Evolutionary conservation across 2,888 invertebrate species (phyloP).

Genomic region (Loripinus fragilis): DNA sequence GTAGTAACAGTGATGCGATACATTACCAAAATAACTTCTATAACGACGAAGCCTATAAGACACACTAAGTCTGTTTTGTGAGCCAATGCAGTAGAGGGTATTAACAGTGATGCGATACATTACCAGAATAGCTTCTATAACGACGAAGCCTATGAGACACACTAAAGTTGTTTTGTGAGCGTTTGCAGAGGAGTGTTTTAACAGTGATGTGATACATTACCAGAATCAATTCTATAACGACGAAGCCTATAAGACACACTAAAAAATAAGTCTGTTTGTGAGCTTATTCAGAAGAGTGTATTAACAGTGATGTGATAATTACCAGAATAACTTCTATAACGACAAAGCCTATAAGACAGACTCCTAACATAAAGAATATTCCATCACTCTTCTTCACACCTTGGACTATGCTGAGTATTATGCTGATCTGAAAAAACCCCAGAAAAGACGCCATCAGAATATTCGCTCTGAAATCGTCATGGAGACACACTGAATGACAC

Average conservation of each 20-base stretch:
- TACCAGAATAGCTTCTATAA: conserved; percentile 76
- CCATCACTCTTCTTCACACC: conserved; percentile 68
- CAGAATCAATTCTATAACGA: conserved; percentile 73
- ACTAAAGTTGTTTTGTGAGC: too few species aligned
- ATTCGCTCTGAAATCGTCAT: too few species aligned
- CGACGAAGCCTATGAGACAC: conserved; percentile 73
- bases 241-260: conserved; percentile 73
- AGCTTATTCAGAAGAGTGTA: too few species aligned
- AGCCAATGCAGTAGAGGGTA: too few species aligned
- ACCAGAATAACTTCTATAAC: conserved; percentile 76
- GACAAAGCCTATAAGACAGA: conserved; percentile 74
- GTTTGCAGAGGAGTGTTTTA: too few species aligned
- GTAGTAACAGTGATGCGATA: too few species aligned
- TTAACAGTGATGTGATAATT: conserved; percentile 46
- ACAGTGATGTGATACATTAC: too few species aligned
- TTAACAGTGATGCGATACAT: too few species aligned
- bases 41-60: conserved; percentile 72
- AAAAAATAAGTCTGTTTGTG: too few species aligned
- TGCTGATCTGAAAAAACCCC: conserved; percentile 68
- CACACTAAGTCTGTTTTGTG: too few species aligned
- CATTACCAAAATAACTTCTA: conserved; percentile 77
- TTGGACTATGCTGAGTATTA: conserved; percentile 73
- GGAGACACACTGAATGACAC: too few species aligned
- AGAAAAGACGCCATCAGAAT: too few species aligned
- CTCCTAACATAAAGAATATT: conserved; percentile 76